Evolutionary conservation across 2,888 invertebrate genomes (phyloP), one percentile per base, ranked within the genome.

Genomic region (Melangyna quadrimaculata): DNA sequence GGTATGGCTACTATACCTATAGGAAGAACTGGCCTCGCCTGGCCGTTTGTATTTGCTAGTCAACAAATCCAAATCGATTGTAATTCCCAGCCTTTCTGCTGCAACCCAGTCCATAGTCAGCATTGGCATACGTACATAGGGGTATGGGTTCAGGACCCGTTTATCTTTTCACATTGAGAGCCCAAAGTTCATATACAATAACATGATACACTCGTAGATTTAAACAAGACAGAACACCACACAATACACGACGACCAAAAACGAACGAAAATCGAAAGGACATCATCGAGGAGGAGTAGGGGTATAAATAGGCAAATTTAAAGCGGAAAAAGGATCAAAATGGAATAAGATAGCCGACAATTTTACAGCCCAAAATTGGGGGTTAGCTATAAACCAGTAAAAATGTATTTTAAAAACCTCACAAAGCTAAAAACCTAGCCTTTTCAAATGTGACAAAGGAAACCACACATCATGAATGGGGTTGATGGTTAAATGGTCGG

Each of bases 31-130:
- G 37, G 9, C 37, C 59, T 32, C 22, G 17, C 3, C 37, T 14
- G 24, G 24, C n/a, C 24, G 7, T 24, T 43, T 72, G 73, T 86
- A 70, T 65, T 45, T 81, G 72, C 55, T 81, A 86, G 81, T 73
- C 75, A 81, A 86, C 86, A 81, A 86, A 81, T 81, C 57, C 81
- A 81, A 81, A 77, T 86, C 86, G 86, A 86, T 86, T 86, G 70
- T 57, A 81, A 71, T 67, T 53, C 29, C 17, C 27, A 70, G 45
- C 24, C 53, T 14, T 69, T 35, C 24, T 32, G 27, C 53, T 12
- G 8, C 48, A 12, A 24, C 22, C 27, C 57, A 19, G 40, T 19
- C 22, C 65, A 70, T 72, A 80, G 72, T 80, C 72, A 80, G 72
- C 72, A 72, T 61, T 72, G 80, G 72, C 80, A 81, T 72, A 73